Percentiles rank a stretch among this genome's conserved stretches.
Evolutionary conservation across 2,888 invertebrate genomes (phyloP).

Genomic region (Lomographa bimaculata): DNA sequence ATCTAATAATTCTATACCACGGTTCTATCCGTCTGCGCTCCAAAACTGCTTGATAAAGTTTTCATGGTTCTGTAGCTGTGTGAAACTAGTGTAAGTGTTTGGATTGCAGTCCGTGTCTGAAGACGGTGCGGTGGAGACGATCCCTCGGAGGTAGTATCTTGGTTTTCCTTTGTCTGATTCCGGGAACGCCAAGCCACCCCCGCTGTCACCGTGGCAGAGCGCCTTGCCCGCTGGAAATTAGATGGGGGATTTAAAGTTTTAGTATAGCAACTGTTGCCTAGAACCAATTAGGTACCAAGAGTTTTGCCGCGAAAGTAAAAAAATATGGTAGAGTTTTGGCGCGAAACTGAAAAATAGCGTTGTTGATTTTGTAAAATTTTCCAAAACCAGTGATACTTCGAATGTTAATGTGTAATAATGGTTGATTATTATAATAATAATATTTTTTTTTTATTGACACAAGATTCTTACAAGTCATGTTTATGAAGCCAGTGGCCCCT

Average conservation of each 20-base stretch:
- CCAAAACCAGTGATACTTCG: too few relatives aligned
- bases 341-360: too few relatives aligned
- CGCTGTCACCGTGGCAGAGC: constrained; percentile 69
- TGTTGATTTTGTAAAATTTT: too few relatives aligned
- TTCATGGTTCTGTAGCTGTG: constrained; percentile 53
- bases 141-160: constrained; percentile 61
- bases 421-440: too few relatives aligned
- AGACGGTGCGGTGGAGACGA: constrained; percentile 58
- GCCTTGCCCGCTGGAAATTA: constrained; percentile 32
- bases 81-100: constrained; percentile 54
- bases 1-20: too few relatives aligned
- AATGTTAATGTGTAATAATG: too few relatives aligned
- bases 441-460: too few relatives aligned
- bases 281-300: too few relatives aligned
- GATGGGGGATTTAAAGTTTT: not conserved
- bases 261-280: not conserved
- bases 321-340: too few relatives aligned
- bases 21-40: constrained; percentile 4
- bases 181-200: constrained; percentile 62
- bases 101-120: constrained; percentile 42
- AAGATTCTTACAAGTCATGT: too few relatives aligned
- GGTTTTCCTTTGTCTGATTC: constrained; percentile 40
- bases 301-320: too few relatives aligned
- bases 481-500: too few relatives aligned
- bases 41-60: constrained; percentile 51